Conservation (phyloP, 2,113 vertebrate genomes). For the Tinamus guttatus region DNA sequence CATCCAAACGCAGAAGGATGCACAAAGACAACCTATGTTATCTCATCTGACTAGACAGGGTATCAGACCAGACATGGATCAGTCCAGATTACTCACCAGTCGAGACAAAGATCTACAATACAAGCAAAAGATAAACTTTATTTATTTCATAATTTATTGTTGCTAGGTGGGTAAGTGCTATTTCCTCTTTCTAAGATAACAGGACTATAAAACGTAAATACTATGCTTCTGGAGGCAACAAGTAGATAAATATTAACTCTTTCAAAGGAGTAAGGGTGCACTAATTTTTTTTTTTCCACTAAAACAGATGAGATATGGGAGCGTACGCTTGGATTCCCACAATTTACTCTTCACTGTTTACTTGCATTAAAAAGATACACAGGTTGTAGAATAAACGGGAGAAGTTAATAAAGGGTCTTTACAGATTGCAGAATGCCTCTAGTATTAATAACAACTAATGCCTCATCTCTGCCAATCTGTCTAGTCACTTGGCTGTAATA, state of each 20-base stretch:
- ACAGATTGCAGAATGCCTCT: neutral
- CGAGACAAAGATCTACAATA: neutral
- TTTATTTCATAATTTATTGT: neutral
- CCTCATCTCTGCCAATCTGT: neutral
- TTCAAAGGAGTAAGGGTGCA: neutral
- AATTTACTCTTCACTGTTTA: neutral
- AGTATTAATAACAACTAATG: neutral
- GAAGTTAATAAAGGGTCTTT: neutral
- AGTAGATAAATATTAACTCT: neutral
- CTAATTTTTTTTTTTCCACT: neutral
- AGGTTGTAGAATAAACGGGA: neutral
- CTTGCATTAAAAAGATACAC: neutral
- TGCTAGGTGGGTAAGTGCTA: neutral
- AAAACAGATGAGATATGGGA: neutral
- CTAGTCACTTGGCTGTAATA: neutral
- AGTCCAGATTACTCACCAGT: neutral
- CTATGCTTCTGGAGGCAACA: neutral
- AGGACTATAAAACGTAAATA: neutral
- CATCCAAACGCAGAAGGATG: neutral
- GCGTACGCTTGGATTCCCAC: neutral
- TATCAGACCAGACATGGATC: neutral
- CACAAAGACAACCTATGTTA: slow-evolving; percentile 31
- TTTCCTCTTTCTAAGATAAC: neutral
- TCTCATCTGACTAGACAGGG: slow-evolving; percentile 26
- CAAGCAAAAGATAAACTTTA: neutral